Conservation (phyloP, 1,140 invertebrate genomes). For the Pectinophora gossypiella region DNA sequence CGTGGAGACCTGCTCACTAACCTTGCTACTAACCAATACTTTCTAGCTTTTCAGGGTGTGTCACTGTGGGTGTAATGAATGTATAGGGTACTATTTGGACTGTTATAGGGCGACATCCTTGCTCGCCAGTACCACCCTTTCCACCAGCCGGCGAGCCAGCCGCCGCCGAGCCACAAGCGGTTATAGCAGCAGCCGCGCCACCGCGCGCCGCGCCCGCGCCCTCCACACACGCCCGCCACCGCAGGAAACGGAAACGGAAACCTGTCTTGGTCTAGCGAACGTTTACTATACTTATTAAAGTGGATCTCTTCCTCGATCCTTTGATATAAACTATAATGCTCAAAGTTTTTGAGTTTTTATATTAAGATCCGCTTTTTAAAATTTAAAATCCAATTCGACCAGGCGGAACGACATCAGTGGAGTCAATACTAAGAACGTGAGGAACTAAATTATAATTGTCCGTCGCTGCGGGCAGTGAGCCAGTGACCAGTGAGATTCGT, state of each 20-base stretch:
- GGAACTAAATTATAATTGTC: background rate
- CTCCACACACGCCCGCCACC: conserved; percentile 19
- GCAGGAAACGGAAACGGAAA: conserved; percentile 44
- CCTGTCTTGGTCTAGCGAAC: conserved; percentile 53
- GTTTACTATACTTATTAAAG: background rate
- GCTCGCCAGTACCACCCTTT: conserved; percentile 62
- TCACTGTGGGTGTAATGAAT: conserved; percentile 34
- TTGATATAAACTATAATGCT: background rate
- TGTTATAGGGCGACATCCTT: conserved; percentile 61
- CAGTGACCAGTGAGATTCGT: background rate
- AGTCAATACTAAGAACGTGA: no score
- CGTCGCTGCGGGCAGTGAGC: background rate
- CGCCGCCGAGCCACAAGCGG: conserved; percentile 46
- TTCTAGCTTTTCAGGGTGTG: background rate
- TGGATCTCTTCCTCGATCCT: conserved; percentile 20
- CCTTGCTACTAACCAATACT: background rate
- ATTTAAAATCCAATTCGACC: conserved; percentile 15
- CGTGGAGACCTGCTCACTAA: background rate
- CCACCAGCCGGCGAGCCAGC: conserved; percentile 52
- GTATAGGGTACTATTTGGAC: conserved; percentile 56
- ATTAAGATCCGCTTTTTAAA: background rate
- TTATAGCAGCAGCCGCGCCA: conserved; percentile 51
- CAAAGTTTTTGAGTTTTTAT: background rate
- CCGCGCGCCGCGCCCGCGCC: conserved; percentile 13
- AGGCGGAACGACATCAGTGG: conserved; percentile 35